Conservation (phyloP, 2,113 vertebrate species). For the Pelodiscus sinensis region DNA sequence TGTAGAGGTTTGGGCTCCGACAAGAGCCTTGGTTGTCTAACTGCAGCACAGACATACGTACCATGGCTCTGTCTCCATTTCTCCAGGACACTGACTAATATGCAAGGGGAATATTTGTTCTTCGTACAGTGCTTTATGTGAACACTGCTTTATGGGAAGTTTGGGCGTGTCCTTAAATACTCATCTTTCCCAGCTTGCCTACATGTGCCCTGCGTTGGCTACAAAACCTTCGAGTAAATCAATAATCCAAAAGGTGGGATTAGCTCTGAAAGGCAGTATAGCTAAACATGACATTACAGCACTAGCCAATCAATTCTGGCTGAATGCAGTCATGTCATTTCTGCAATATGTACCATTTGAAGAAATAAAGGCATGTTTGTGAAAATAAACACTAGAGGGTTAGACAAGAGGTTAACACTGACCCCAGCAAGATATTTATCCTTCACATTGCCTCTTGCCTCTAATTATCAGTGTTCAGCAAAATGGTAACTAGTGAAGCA, state of each 20-base stretch:
- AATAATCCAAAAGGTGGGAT: neutral
- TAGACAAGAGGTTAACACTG: neutral
- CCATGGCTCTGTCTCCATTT: neutral
- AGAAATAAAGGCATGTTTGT: neutral
- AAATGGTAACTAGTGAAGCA: neutral
- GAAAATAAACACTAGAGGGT: neutral
- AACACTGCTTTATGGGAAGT: neutral
- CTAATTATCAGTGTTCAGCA: neutral
- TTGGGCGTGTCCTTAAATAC: neutral
- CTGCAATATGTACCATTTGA: neutral
- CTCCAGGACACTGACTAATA: neutral
- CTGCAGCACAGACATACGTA: too few relatives aligned
- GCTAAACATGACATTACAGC: neutral
- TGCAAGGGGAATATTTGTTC: neutral
- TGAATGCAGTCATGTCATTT: neutral
- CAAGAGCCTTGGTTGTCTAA: neutral
- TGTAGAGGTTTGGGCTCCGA: neutral
- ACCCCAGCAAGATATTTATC: neutral
- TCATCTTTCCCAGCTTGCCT: neutral
- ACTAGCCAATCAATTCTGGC: neutral
- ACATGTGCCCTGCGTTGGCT: neutral
- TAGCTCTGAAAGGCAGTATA: neutral
- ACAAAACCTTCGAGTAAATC: neutral
- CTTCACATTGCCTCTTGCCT: fast-evolving
- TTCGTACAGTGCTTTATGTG: neutral